These are phyloP conservation scores for Lucilia cuprina DNA, from an alignment of 1,140 invertebrate genomes.

Conservation along the genomic window DNA sequence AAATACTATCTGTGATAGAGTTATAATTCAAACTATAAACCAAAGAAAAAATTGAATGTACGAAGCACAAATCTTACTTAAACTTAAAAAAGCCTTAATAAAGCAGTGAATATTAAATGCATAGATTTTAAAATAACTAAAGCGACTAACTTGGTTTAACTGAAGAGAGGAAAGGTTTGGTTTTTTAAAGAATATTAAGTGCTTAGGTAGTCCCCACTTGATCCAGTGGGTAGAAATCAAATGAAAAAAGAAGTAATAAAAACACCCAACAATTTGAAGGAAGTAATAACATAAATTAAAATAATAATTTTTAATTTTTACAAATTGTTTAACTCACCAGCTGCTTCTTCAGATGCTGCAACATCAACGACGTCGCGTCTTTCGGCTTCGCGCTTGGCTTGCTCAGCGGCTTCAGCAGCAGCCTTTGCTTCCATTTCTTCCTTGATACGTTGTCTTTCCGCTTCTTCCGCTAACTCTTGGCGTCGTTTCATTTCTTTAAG, in stretches of 20 bases:
- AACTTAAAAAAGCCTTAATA: too few relatives aligned
- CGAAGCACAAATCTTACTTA: too few relatives aligned
- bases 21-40: too few relatives aligned
- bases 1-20: too few relatives aligned
- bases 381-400: constrained; percentile 58
- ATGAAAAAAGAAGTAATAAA: background rate
- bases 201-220: background rate
- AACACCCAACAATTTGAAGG: background rate
- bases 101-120: too few relatives aligned
- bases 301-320: background rate
- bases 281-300: background rate
- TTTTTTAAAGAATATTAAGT: too few relatives aligned
- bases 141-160: too few relatives aligned
- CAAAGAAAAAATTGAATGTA: too few relatives aligned
- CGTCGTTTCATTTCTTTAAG: constrained; percentile 92
- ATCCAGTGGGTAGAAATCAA: background rate
- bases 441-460: constrained; percentile 70
- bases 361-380: constrained; percentile 63
- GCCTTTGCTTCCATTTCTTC: constrained; percentile 70
- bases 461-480: constrained; percentile 85
- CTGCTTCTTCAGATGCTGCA: constrained; percentile 55
- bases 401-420: constrained; percentile 68
- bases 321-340: constrained; percentile 47
- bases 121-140: too few relatives aligned
- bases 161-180: too few relatives aligned